These are phyloP conservation scores for Ochropleura plecta DNA, from an alignment of 2,888 invertebrate species.

Conservation along the genomic window DNA sequence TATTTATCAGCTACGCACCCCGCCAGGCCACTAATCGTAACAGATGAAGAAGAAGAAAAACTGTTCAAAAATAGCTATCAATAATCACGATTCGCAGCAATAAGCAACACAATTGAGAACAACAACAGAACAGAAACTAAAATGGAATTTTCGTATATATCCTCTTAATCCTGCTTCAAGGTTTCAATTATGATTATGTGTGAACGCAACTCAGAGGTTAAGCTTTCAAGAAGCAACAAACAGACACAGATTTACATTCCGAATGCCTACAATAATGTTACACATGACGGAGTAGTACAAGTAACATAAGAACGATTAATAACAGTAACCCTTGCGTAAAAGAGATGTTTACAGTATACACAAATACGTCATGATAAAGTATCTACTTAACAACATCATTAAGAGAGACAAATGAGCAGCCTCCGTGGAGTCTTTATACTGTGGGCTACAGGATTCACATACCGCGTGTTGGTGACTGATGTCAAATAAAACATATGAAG, in stretches of 20 bases:
- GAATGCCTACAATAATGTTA: not conserved
- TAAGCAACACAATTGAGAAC: not conserved
- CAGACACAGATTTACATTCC: not conserved
- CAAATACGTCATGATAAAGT: not conserved
- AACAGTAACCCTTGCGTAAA: not conserved
- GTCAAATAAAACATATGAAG: not conserved
- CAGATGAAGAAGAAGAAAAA: no score
- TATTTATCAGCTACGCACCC: not conserved
- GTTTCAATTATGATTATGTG: not conserved
- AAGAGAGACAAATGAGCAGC: constrained; percentile 11
- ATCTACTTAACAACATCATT: constrained; percentile 24
- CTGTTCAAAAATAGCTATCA: not conserved
- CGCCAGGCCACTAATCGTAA: not conserved
- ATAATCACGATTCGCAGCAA: not conserved
- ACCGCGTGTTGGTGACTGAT: no score
- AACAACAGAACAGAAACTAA: not conserved
- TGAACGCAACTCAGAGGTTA: not conserved
- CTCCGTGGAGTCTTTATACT: not conserved
- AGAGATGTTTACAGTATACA: not conserved
- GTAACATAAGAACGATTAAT: not conserved
- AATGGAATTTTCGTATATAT: not conserved
- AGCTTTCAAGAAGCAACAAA: not conserved
- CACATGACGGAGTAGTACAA: not conserved
- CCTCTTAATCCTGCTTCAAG: not conserved
- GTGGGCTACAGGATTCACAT: not conserved